Evolutionary conservation across 2,797 vertebrate species (phyloP), one percentile per base, ranked within the genome.

Genomic region (Urosaurus nigricauda): DNA sequence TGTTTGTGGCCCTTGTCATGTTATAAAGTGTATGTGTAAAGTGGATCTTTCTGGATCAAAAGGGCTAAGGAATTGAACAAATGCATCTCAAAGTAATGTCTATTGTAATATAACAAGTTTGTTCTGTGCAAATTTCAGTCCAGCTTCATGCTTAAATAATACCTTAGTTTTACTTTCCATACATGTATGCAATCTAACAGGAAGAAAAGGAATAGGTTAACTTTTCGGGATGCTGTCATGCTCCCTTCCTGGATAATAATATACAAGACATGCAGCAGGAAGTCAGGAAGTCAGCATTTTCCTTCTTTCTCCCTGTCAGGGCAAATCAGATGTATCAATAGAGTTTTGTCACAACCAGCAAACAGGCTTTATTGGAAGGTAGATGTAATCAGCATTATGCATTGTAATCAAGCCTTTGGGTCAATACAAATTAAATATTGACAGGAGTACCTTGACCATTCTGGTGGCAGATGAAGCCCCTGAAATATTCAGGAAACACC

Each of bases 401-500:
- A 92, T 83, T 92, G 21, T 63, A 95, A 92, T 92, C 51, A 88
- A 93, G 82, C 32, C 75, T 90, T 32, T 80, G 14, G 84, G 89
- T 92, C 92, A 92, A 95, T 92, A 87, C 32, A 92, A 87, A 94
- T 94, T 96, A 95, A 94, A 95, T 95, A 94, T 90, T 94, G 95
- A 95, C 88, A 93, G 58, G 90, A 37, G n/a, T 90, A 85, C 43
- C 85, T 91, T 79, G 70, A 88, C 88, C 65, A 83, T 17, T 78
- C 9, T 32, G 80, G 91, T 47, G n/a, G 35, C 68, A 91, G 89
- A 93, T 86, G 0, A 90, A 88, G 79, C 73, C 86, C 32, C 4
- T 88, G 89, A 88, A 92, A 92, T 7, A 14, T 89, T 94, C 80
- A 87, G 77, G 85, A 93, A 94, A 85, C 0, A 24, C 73, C 89